Conservation (phyloP, 2,797 vertebrate species). For the Falco naumanni region DNA sequence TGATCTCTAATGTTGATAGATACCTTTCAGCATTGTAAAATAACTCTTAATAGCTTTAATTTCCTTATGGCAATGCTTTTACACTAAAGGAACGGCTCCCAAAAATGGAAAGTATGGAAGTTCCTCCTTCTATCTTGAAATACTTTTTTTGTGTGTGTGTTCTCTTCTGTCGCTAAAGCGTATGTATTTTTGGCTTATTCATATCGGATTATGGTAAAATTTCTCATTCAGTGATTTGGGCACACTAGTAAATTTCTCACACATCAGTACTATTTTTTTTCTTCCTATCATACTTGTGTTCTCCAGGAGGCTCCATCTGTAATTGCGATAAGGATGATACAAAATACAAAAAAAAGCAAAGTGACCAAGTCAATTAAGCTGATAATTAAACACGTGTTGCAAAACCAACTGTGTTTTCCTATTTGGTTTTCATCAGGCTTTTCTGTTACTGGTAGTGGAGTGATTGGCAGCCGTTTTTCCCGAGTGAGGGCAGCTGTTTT, state of each 20-base stretch:
- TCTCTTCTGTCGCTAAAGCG: not conserved
- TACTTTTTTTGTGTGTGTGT: not conserved
- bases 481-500: not conserved
- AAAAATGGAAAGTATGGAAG: not conserved
- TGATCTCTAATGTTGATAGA: not conserved
- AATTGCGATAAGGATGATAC: not conserved
- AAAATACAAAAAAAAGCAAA: not conserved
- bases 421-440: not conserved
- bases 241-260: not conserved
- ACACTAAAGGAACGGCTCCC: not conserved
- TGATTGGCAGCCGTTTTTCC: not conserved
- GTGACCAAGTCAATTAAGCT: not conserved
- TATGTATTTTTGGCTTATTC: not conserved
- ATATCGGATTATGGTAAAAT: not conserved
- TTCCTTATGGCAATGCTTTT: not conserved
- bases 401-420: not conserved
- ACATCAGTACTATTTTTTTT: rapidly evolving
- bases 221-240: not conserved
- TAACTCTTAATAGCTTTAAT: not conserved
- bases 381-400: not conserved
- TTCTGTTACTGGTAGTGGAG: not conserved
- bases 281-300: not conserved
- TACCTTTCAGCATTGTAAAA: not conserved
- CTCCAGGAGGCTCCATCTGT: not conserved
- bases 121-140: not conserved